Base-by-base conservation (phyloP, 1,140 invertebrate genomes). In the Callitettix versicolor region DNA sequence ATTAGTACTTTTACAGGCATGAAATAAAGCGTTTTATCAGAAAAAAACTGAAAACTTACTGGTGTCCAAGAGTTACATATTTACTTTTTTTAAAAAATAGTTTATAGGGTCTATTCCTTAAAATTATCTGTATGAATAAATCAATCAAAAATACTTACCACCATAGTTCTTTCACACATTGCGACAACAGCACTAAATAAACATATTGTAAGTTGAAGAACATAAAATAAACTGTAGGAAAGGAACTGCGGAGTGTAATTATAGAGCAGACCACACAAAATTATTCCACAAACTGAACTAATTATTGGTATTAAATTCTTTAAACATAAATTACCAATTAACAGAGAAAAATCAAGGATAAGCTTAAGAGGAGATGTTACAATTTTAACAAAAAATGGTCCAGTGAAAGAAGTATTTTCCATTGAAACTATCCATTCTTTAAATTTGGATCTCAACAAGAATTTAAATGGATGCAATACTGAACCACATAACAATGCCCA, bases 401-500 rank as follows among this genome's bases (percentile, higher is more conserved):
- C 59, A 11, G 86, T 86, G 26, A 91, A 67, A 24, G 81, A 57
- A 30, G 85, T 68, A 30, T 80, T 81, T 21, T 76, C 77, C 36
- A 77, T 69, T 0, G 76, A 77, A 43, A 58, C 43, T 20, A 61
- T 43, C 90, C 90, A 94, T 56, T 73, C 74, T 56, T 81, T 77
- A 43, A 88, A 74, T 60, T 74, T 74, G 18, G 77, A 78, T 5
- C 84, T 80, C 12, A 93, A 65, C 26, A 79, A 80, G 53, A 81
- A 76, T 65, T 96, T 96, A 61, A 94, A 85, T 0, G 91, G 91
- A 69, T 93, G 87, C 21, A 96, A 73, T 33, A 92, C 84, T 7
- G 88, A 89, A 12, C 91, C 91, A 68, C 91, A 91, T 14, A 98
- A 69, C 43, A 96, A 71, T 3, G 94, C 93, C 94, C 94, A 98